Percentiles rank a stretch among this genome's conserved stretches.
These are phyloP conservation scores for Hyalella azteca DNA, from an alignment of 2,888 invertebrate species.

Conservation along the genomic window DNA sequence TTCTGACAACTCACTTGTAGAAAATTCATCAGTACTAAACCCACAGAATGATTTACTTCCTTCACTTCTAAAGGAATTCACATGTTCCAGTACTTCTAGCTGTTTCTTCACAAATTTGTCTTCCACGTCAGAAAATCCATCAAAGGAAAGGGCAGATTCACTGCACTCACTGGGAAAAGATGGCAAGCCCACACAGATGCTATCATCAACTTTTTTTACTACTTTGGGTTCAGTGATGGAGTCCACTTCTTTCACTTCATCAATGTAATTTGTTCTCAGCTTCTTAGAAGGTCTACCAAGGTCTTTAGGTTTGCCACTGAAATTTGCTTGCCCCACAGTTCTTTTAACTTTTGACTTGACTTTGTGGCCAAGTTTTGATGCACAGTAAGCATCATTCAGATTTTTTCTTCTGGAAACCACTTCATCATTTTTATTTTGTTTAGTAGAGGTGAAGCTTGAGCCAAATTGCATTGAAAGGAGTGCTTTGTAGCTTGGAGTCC, in stretches of 20 bases:
- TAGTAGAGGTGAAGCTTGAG: neutral
- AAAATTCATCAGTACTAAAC: neutral
- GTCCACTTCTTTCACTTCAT: neutral
- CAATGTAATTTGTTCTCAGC: neutral
- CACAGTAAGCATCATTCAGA: neutral
- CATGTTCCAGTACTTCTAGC: neutral
- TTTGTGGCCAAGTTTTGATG: neutral
- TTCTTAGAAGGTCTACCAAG: neutral
- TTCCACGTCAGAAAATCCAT: neutral
- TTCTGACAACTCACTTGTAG: neutral
- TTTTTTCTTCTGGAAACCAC: neutral
- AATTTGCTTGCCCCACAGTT: neutral
- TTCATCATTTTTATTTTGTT: neutral
- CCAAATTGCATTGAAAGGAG: neutral
- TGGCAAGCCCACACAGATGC: too few species aligned
- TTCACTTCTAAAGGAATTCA: neutral
- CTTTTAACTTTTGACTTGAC: neutral
- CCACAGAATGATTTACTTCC: neutral
- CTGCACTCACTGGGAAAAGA: neutral
- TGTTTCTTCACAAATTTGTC: neutral
- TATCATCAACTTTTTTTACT: neutral
- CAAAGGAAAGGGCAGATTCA: neutral
- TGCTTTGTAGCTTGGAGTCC: slow-evolving; percentile 10
- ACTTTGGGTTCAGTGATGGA: neutral
- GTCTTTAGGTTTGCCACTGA: neutral